phyloP scores from a whole-genome alignment of 1,140 invertebrate genomes.

The Scaptodrosophila lebanonensis region DNA sequence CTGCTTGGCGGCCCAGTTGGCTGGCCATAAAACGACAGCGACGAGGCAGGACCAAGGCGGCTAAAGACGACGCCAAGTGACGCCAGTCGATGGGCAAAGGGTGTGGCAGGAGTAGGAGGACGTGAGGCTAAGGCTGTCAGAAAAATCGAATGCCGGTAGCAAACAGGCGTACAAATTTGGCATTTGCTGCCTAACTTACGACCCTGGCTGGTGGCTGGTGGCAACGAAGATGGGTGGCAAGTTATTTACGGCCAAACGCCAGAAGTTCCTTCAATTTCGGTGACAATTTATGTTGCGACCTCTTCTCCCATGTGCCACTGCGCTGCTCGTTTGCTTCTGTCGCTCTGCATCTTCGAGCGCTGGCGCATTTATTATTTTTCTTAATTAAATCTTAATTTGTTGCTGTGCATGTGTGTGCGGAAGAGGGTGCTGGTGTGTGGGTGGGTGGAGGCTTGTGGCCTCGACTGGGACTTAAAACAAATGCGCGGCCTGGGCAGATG shows the following conservation, averaged over 20 bases:
- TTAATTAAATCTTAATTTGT: constrained; percentile 68
- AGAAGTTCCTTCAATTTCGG: constrained; percentile 8
- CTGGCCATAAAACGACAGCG: constrained; percentile 30
- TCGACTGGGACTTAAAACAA: constrained; percentile 33
- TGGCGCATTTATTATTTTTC: constrained; percentile 62
- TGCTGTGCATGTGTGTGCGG: constrained; percentile 4
- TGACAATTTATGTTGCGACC: constrained; percentile 51
- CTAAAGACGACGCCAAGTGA: constrained; percentile 50
- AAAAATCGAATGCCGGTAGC: constrained; percentile 48
- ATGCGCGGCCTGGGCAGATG: constrained; percentile 20
- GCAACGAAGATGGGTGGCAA: constrained; percentile 24
- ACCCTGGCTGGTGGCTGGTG: constrained; percentile 3
- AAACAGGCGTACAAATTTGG: constrained; percentile 46
- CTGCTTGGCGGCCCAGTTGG: constrained; percentile 29
- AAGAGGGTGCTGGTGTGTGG: no score
- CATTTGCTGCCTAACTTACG: constrained; percentile 33
- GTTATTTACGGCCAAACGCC: constrained; percentile 10
- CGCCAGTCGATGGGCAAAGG: constrained; percentile 20
- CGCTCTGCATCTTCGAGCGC: neutral
- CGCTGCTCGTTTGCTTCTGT: neutral
- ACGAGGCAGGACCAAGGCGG: no score
- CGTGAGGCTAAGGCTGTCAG: neutral
- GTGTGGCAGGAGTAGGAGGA: neutral
- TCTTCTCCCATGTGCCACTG: no score
- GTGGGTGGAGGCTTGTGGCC: no score